phyloP scores from a whole-genome alignment of 1,140 invertebrate species.

The Sipha flava region DNA sequence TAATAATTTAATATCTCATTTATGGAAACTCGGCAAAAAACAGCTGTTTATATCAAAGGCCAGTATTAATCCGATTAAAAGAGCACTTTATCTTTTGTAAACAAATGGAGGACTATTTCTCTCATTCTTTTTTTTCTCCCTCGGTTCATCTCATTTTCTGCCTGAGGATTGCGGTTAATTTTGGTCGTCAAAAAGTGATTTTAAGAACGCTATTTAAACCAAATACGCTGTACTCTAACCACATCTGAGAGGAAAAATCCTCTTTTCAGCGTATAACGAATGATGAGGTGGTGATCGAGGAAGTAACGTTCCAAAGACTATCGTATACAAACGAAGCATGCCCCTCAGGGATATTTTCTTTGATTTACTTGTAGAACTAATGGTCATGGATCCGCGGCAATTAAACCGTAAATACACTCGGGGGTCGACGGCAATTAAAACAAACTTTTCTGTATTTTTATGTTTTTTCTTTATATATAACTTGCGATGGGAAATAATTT shows the following conservation, averaged over 20 bases:
- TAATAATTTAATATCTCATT: slow-evolving; percentile 11
- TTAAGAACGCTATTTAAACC: not conserved
- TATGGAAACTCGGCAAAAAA: not conserved
- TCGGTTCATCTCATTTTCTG: not conserved
- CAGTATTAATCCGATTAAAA: slow-evolving; percentile 26
- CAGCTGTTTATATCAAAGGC: slow-evolving; percentile 17
- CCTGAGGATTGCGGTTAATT: not conserved
- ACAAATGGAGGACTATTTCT: not conserved
- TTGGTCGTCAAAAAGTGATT: slow-evolving; percentile 4
- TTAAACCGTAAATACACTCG: slow-evolving; percentile 28
- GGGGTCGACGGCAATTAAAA: slow-evolving; percentile 15
- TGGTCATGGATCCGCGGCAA: slow-evolving; percentile 11
- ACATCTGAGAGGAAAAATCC: not conserved
- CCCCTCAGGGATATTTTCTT: slow-evolving; percentile 29
- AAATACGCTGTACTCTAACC: not conserved
- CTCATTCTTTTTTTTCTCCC: not conserved
- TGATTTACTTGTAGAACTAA: slow-evolving; percentile 18
- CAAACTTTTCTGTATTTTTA: slow-evolving; percentile 9
- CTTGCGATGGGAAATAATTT: not conserved
- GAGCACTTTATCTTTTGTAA: slow-evolving; percentile 24
- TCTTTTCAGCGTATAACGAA: not conserved
- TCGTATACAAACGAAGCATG: not conserved
- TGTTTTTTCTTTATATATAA: not conserved
- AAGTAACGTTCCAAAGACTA: not conserved
- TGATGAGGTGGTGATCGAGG: not conserved